Evolutionary conservation across 2,113 vertebrate species (phyloP), one percentile per base, ranked within the genome.

Genomic region (Regulus satrapa): DNA sequence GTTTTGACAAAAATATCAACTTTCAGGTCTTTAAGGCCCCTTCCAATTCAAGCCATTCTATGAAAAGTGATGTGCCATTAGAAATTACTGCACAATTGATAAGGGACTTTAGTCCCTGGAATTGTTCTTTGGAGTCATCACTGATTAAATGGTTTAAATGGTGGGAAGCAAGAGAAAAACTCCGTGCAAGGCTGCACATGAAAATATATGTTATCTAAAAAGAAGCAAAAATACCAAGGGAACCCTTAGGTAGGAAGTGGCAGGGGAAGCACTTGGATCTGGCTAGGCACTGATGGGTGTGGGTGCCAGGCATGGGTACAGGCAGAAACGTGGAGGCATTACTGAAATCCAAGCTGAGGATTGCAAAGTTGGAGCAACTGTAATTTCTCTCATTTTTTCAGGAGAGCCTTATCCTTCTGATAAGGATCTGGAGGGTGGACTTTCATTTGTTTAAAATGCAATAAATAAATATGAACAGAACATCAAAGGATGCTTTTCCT

Each of bases 401-500:
- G 55, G 71, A 83, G 87, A 83, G 76, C 26, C 55, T 83, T 76
- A 83, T 83, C 79, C 48, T 31, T 45, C 2, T 0, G 34, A 66
- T 82, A 75, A 75, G 36, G 48, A 80, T 91, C 74, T 84, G 18
- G 92, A 73, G 52, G 45, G 46, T 24, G 34, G 20, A 45, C 51
- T 71, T 67, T 18, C 41, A 23, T 93, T 93, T 80, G 85, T 69
- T 84, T 38, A 62, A 89, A 69, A 58, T 7, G 41, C 24, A 43
- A 56, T 62, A 85, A 94, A 81, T 87, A 78, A 88, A 89, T 85
- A 85, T 10, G 45, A 85, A 26, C 12, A 2, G 9, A 74, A 63
- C 73, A 67, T 85, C 89, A 82, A 88, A 96, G 81, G 43, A 19
- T n/a, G 28, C 23, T 54, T 85, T 87, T 81, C 31, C 73, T 84